Conservation (phyloP, 2,888 invertebrate genomes). For the Cheiracanthium punctorium region DNA sequence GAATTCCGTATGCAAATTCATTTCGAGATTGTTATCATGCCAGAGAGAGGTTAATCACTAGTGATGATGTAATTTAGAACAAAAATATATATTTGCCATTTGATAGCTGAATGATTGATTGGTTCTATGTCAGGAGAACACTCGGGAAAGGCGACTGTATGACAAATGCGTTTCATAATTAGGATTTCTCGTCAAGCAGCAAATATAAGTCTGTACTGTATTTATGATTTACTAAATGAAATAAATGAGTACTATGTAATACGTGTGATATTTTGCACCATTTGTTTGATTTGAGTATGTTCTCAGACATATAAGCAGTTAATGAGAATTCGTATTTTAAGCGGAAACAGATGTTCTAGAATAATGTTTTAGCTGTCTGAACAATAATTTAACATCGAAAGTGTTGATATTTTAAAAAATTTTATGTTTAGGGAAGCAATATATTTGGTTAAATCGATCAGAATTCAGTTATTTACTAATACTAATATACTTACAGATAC, state of each 20-base stretch:
- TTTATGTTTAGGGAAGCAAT: no score
- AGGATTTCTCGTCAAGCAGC: background rate
- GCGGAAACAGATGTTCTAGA: no score
- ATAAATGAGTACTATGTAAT: background rate
- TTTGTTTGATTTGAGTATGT: background rate
- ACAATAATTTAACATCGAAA: no score
- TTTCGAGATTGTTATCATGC: background rate
- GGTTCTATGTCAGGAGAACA: background rate
- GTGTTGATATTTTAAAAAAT: no score
- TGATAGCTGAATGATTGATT: conserved; percentile 10
- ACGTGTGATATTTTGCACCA: background rate
- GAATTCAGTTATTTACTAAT: no score
- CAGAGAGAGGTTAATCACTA: background rate
- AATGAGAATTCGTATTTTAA: no score
- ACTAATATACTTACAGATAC: no score
- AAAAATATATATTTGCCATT: background rate
- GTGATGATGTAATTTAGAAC: background rate
- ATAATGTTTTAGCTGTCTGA: no score
- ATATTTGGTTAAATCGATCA: no score
- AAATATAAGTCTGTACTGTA: background rate
- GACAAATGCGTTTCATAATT: conserved; percentile 11
- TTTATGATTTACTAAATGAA: background rate
- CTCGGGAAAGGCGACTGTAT: background rate
- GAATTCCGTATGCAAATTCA: background rate
- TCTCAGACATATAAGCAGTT: no score